phyloP scores from a whole-genome alignment of 2,888 invertebrate genomes.

The Atethmia centrago region DNA sequence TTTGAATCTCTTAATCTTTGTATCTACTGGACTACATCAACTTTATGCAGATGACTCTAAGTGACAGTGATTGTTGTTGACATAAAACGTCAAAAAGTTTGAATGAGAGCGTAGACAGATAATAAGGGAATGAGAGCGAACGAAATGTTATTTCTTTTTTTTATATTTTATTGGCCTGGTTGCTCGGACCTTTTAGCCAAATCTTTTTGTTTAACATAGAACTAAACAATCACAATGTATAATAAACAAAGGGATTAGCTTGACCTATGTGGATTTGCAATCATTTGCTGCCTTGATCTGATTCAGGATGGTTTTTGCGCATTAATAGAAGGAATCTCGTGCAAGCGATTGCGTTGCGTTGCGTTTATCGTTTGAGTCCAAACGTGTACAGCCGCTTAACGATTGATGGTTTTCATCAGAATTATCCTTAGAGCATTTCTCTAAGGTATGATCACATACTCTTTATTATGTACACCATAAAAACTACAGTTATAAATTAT shows the following conservation, averaged over 20 bases:
- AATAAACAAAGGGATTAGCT: neutral
- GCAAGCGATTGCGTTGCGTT: no score
- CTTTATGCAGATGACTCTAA: no score
- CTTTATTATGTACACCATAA: no score
- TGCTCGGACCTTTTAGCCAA: no score
- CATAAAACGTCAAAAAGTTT: neutral
- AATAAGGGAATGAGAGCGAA: conserved; percentile 8
- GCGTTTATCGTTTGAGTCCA: neutral
- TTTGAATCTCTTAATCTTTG: no score
- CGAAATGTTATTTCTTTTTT: neutral
- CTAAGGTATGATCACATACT: no score
- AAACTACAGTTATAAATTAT: no score
- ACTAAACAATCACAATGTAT: no score
- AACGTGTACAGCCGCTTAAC: neutral
- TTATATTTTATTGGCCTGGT: no score
- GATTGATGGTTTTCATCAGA: neutral
- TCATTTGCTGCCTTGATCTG: neutral
- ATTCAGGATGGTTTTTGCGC: neutral
- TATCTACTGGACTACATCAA: no score
- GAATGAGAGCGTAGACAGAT: conserved; percentile 5
- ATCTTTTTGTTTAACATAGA: neutral
- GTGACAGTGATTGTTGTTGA: conserved; percentile 12
- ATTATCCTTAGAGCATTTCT: no score
- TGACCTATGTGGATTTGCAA: neutral
- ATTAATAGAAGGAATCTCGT: neutral